These are phyloP conservation scores for Iguana delicatissima DNA, from an alignment of 2,797 vertebrate species.

Conservation along the genomic window DNA sequence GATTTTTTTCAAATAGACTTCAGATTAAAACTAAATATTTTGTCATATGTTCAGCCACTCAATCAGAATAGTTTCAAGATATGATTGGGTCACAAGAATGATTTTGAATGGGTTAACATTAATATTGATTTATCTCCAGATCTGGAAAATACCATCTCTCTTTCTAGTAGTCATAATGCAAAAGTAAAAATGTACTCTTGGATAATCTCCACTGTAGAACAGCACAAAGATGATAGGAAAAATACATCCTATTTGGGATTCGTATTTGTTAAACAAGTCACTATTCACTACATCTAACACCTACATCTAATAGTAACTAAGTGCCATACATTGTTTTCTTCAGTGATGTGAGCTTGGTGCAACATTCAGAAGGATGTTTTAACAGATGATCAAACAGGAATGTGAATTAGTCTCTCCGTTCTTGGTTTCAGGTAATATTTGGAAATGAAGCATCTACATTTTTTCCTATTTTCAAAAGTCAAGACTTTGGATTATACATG, in stretches of 20 bases:
- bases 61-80: neutral
- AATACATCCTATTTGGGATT: neutral
- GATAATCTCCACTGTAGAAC: constrained; percentile 29
- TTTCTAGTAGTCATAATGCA: neutral
- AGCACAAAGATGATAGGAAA: neutral
- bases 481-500: neutral
- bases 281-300: neutral
- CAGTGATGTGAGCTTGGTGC: too few species aligned
- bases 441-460: too few species aligned
- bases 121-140: constrained; percentile 23
- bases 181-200: neutral
- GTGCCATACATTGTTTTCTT: neutral
- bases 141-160: constrained; percentile 13
- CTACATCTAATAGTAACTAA: too few species aligned
- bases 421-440: neutral
- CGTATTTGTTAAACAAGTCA: constrained; percentile 7
- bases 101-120: neutral
- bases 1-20: neutral
- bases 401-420: neutral
- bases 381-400: neutral
- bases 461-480: neutral
- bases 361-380: neutral
- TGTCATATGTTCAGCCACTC: neutral
- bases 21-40: neutral
- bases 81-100: too few species aligned